Conservation (phyloP, 2,113 vertebrate species). For the Albula goreensis region DNA sequence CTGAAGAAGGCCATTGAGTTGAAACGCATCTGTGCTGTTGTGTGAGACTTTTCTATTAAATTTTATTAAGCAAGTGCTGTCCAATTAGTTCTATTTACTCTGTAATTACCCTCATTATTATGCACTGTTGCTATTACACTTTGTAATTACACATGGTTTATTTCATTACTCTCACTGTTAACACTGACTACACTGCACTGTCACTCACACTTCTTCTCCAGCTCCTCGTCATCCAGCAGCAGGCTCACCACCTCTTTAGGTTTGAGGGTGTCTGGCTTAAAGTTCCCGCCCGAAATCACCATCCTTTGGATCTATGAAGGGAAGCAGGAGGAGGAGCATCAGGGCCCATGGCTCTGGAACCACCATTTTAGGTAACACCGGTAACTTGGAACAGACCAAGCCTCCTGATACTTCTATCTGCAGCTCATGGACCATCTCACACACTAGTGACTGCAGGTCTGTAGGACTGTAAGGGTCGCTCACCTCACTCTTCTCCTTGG, state of each 20-base stretch:
- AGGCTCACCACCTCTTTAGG: constrained; percentile 98
- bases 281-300: constrained; percentile 98
- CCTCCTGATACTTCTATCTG: neutral
- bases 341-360: neutral
- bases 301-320: constrained; percentile 88
- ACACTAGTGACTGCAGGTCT: too few relatives aligned
- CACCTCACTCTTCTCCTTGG: constrained; percentile 91
- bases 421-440: neutral
- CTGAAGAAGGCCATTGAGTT: too few relatives aligned
- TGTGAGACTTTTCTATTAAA: too few relatives aligned
- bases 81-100: too few relatives aligned
- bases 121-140: neutral
- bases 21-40: too few relatives aligned
- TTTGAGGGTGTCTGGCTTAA: constrained; percentile 97
- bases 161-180: neutral
- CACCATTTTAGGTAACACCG: neutral
- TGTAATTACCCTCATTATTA: neutral
- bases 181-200: neutral
- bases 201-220: constrained; percentile 92
- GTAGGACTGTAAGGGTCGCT: constrained; percentile 11
- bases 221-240: constrained; percentile 94
- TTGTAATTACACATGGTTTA: too few relatives aligned
- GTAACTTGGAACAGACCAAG: neutral
- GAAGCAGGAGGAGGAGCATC: neutral
- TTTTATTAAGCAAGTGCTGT: too few relatives aligned